Base-by-base conservation (phyloP, 2,113 vertebrate genomes). In the Channa argus region DNA sequence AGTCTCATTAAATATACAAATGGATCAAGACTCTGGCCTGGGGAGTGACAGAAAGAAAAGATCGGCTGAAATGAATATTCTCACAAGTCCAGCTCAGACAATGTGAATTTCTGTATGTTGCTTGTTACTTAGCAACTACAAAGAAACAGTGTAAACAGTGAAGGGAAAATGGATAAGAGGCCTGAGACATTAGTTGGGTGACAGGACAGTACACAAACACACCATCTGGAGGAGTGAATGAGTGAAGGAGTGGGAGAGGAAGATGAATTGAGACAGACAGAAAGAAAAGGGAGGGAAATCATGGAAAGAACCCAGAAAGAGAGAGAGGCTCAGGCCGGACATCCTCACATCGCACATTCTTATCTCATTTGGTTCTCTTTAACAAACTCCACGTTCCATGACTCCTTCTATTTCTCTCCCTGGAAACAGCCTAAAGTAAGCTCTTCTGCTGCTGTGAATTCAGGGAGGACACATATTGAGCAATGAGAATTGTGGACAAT, bases 361-460 rank as follows among this genome's bases (percentile, higher is more conserved):
- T 91, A 91, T 93, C 89, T 89, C 45, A 68, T 68, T 85, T 89
- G 88, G 85, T 70, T 81, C 38, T 56, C 45, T 41, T 64, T 69
- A 24, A 34, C 47, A 46, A 45, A 58, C 38, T 80, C 71, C 52
- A 59, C 45, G 46, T 71, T 83, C 64, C 80, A 82, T 43, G 7
- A 85, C 56, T 79, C 49, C 61, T n/a, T 59, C 24, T 56, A 5
- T 58, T 74, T 50, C 64, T 71, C 66, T 65, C 64, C 68, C 33
- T 44, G 44, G 58, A 82, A 86, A 79, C 63, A 38, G 54, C 38
- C 46, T 34, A 49, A 56, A 68, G 49, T 45, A 4, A 11, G 6
- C 45, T 75, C 13, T 38, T 41, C 47, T 63, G 36, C 24, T 67
- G 52, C 52, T 64, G 54, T 9, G 39, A n/a, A 6, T 71, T 33